phyloP scores from a whole-genome alignment of 2,113 vertebrate genomes.

The Orthonyx spaldingii region DNA sequence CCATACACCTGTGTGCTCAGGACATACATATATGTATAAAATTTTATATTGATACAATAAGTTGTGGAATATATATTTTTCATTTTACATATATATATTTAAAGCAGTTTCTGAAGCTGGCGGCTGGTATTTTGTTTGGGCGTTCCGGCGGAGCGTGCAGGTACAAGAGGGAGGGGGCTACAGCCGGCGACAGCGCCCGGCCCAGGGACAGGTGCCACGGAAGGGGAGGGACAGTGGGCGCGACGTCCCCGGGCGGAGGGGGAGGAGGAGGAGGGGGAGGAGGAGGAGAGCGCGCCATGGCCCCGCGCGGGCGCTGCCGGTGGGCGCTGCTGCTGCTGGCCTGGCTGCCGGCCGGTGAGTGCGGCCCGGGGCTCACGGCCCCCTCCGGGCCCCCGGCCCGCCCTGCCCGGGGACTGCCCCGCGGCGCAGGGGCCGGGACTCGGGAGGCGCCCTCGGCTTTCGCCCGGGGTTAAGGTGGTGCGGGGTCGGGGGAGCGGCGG shows the following conservation, averaged over 20 bases:
- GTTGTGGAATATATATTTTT: background rate
- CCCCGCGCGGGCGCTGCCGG: background rate
- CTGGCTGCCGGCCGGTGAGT: constrained; percentile 73
- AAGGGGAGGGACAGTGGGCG: constrained; percentile 18
- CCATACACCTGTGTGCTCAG: background rate
- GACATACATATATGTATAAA: too few species aligned
- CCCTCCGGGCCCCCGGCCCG: background rate
- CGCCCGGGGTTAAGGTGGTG: background rate
- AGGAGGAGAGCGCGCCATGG: constrained; percentile 40
- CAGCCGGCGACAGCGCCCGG: background rate
- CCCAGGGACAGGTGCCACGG: background rate
- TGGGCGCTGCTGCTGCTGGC: constrained; percentile 59
- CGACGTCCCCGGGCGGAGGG: background rate
- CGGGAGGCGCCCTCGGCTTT: background rate
- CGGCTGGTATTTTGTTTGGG: too few species aligned
- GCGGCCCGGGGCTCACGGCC: background rate
- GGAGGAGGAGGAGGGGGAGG: background rate
- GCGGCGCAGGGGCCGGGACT: background rate
- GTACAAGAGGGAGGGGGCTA: background rate
- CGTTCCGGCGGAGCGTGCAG: background rate
- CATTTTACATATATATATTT: background rate
- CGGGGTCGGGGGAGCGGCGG: background rate
- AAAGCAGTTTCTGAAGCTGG: background rate
- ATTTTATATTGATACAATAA: background rate
- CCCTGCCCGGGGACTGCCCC: background rate